Conservation (phyloP, 1,140 invertebrate genomes). For the Lepidostoma basale region DNA sequence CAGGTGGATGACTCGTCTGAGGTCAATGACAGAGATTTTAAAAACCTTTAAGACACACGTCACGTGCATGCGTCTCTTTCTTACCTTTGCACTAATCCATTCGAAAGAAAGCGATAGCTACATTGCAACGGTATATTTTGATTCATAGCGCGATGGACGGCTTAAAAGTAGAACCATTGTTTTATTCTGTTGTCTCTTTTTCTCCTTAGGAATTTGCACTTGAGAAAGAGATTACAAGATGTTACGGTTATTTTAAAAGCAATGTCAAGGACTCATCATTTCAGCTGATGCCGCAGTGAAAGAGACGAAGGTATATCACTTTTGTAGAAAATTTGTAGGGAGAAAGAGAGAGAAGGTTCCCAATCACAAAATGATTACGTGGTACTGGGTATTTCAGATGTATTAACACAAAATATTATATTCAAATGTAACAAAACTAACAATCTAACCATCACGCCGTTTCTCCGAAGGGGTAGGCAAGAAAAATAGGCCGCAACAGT, state of each 20-base stretch:
- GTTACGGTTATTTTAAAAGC: too few relatives aligned
- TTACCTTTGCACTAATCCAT: background rate
- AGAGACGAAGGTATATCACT: too few relatives aligned
- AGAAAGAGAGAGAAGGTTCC: background rate
- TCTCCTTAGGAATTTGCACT: background rate
- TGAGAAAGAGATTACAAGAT: background rate
- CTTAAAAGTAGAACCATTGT: background rate
- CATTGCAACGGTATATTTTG: slow-evolving; percentile 8
- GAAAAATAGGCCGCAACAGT: too few relatives aligned
- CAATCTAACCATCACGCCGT: too few relatives aligned
- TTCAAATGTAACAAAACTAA: too few relatives aligned
- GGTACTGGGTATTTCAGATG: background rate
- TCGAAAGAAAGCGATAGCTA: background rate
- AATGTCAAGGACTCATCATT: slow-evolving; percentile 2
- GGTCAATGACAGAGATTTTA: slow-evolving; percentile 4
- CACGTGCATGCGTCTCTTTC: background rate
- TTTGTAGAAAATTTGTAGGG: too few relatives aligned
- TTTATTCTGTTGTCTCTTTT: background rate
- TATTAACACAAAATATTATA: background rate
- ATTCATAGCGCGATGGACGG: background rate
- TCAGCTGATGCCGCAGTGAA: too few relatives aligned
- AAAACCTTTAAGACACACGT: background rate
- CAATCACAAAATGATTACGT: background rate
- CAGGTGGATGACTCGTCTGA: slow-evolving; percentile 14
- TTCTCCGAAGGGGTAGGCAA: too few relatives aligned